Evolutionary conservation across 2,797 vertebrate genomes (phyloP), one percentile per base, ranked within the genome.

Genomic region (Helicolenus hilgendorfi): DNA sequence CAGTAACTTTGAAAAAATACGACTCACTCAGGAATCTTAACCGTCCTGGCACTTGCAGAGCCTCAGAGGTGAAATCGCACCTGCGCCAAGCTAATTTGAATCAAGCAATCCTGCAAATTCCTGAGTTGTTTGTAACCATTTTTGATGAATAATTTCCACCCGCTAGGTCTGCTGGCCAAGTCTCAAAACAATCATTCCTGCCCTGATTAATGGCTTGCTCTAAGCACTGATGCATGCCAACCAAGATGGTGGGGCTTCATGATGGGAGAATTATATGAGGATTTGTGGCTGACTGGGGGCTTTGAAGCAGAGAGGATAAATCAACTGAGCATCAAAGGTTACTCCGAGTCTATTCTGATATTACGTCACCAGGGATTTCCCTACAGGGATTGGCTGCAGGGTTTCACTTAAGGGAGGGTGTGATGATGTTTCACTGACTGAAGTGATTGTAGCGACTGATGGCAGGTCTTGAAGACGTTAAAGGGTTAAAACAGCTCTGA

Each of bases 161-260:
- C 8, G 10, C 53, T 20, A 65, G 72, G 62, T 77, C 76, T 78
- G 65, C 84, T 79, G 81, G 91, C 89, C 68, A 75, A 72, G 86
- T 91, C 85, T 95, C 88, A 88, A 89, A 96, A 94, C 94, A 94
- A 89, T 93, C 79, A 88, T 86, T 84, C 70, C 79, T 91, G 80
- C 84, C 58, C 72, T 92, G 92, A 96, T 92, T 94, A 96, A 94
- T 95, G 89, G 53, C 80, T 86, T 27, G 85, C 81, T 88, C 85
- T 36, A 49, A 91, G 91, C 93, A 38, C 41, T 74, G 82, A 84
- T 70, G 89, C 89, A 85, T 88, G 88, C 70, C 90, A 83, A 85
- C 82, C 77, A 71, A 91, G 85, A 91, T 83, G 75, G 85, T 92
- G 80, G 49, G 63, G 80, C 71, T 87, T 93, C 79, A 69, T 90